Evolutionary conservation across 2,797 vertebrate species (phyloP).

Genomic region (Amphiprion clarkii): DNA sequence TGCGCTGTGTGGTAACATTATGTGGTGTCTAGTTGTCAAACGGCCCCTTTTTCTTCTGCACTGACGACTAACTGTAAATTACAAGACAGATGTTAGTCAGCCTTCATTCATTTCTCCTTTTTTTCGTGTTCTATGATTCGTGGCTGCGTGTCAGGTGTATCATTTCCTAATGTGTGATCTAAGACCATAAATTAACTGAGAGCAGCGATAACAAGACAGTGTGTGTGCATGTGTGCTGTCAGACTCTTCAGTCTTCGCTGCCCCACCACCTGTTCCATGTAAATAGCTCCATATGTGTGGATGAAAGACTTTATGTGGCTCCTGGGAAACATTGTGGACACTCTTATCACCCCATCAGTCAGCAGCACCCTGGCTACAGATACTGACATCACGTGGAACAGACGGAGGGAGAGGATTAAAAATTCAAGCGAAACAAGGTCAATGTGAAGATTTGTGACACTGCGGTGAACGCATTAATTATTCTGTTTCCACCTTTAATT

Average conservation of each 20-base stretch:
- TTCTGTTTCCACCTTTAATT: neutral
- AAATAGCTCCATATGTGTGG: conserved; percentile 72
- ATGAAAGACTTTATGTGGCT: conserved; percentile 65
- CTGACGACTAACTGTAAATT: conserved; percentile 67
- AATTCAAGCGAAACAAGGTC: neutral
- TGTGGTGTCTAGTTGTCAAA: conserved; percentile 42
- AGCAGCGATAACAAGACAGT: conserved; percentile 59
- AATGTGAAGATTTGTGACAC: neutral
- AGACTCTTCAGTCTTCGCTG: conserved; percentile 53
- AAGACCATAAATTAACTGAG: conserved; percentile 60
- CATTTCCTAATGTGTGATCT: conserved; percentile 73
- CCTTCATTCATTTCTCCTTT: conserved; percentile 36
- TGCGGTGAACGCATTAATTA: neutral
- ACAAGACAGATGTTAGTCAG: conserved; percentile 65
- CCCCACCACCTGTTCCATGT: conserved; percentile 69
- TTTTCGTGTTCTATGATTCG: conserved; percentile 41
- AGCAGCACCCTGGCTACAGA: conserved; percentile 43
- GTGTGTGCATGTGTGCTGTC: conserved; percentile 23
- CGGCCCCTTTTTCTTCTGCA: conserved; percentile 47
- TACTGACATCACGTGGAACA: conserved; percentile 39
- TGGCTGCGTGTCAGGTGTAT: conserved; percentile 55
- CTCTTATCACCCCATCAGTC: conserved; percentile 53
- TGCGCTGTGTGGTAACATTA: conserved; percentile 45
- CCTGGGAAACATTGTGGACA: conserved; percentile 62
- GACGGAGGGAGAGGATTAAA: neutral